Base-by-base conservation (phyloP, 92 coral and sea anemone species). In the Diadumene lineata region DNA sequence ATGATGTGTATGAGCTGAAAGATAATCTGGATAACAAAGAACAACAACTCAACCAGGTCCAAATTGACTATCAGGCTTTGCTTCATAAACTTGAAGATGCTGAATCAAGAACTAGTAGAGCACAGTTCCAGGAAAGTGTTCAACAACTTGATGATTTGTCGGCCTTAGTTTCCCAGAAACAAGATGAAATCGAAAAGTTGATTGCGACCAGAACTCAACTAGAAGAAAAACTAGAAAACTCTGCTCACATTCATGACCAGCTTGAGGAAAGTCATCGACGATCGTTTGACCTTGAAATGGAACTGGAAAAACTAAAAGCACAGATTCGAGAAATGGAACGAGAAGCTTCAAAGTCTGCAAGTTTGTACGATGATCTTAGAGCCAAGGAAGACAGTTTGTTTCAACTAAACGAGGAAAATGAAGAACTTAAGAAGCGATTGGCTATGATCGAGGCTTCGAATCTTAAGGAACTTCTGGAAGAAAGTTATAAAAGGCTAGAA, bases 121-220 rank as follows among this genome's bases (percentile, higher is more conserved):
- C 73, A 0, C 93, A 91, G 75, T 78, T 80, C 72, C 86, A 81
- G 31, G 89, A 84, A 56, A 89, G 84, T 55, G 80, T 87, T 64
- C 84, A 87, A 69, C 86, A 81, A 56, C 85, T 90, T 66, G 96
- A 87, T 50, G 87, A 94, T 66, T 90, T 91, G 43, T 91, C 97
- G 26, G 83, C 33, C 50, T 74, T 81, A 66, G 77, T 87, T 26
- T 86, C 87, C 48, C 90, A 85, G 64, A 91, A 91, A 62, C 92
- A 91, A 68, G 82, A 77, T 25, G 97, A 91, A 82, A 91, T 91
- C 31, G 90, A 80, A 7, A 80, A 72, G 51, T 60, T 91, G 66
- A 88, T 88, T 60, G 85, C 84, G 29, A 71, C 87, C 1, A 89
- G 90, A 53, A 78, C 82, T 7, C 86, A 91, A 64, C 86, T 91